Evolutionary conservation across 2,888 invertebrate species (phyloP).

Genomic region (Amphipyra tragopoginis): DNA sequence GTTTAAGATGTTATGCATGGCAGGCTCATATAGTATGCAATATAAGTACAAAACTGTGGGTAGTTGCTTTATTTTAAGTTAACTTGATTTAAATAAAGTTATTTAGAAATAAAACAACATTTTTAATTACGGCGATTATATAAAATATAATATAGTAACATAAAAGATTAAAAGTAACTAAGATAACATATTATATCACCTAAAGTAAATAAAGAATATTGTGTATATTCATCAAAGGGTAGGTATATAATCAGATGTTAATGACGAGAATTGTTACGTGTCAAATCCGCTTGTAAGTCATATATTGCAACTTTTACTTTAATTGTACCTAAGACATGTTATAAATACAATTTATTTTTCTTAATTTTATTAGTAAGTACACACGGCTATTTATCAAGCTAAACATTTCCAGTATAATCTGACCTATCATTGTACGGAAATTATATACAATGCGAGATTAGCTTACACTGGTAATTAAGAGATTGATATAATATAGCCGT

Average conservation of each 20-base stretch:
- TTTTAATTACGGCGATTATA: slow-evolving; percentile 55
- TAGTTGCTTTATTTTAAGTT: no score
- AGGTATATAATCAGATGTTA: slow-evolving; percentile 42
- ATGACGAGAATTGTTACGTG: slow-evolving; percentile 27
- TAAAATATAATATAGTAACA: slow-evolving; percentile 58
- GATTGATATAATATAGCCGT: no score
- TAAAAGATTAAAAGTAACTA: slow-evolving; percentile 62
- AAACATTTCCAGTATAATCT: no score
- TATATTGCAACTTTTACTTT: slow-evolving; percentile 3
- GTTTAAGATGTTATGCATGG: background rate
- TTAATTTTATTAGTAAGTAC: no score
- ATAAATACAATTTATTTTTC: background rate
- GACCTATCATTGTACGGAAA: no score
- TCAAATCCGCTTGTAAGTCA: slow-evolving; percentile 27
- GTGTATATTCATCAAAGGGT: slow-evolving; percentile 42
- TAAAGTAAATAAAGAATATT: slow-evolving; percentile 55
- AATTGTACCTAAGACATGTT: background rate
- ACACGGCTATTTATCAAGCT: no score
- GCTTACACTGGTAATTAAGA: no score
- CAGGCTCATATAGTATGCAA: background rate
- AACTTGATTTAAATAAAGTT: background rate
- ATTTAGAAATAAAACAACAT: slow-evolving; percentile 45
- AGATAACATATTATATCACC: slow-evolving; percentile 54
- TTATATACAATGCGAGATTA: no score
- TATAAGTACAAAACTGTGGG: background rate